Conservation (phyloP, 2,888 invertebrate genomes). For the Magallana nippona region DNA sequence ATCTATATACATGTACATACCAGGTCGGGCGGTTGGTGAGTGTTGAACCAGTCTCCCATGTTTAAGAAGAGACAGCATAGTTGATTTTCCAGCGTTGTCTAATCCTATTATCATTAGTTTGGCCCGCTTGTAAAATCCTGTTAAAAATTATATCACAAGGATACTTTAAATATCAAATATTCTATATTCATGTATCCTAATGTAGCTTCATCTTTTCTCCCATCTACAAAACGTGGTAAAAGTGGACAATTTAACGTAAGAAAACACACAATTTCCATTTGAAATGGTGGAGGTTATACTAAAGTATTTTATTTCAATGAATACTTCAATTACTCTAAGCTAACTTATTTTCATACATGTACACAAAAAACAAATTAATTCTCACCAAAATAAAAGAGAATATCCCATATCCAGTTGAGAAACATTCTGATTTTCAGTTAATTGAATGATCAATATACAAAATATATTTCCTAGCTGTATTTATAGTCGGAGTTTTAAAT, state of each 20-base stretch:
- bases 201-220: too few species aligned
- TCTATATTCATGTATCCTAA: too few species aligned
- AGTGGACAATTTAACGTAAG: too few species aligned
- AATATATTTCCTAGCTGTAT: neutral
- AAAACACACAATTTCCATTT: too few species aligned
- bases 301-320: neutral
- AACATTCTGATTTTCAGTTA: slow-evolving; percentile 13
- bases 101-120: slow-evolving; percentile 63
- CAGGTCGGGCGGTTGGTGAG: slow-evolving; percentile 55
- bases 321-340: neutral
- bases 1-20: slow-evolving; percentile 47
- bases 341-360: neutral
- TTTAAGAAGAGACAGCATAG: slow-evolving; percentile 56
- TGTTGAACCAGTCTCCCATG: slow-evolving; percentile 59
- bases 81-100: slow-evolving; percentile 67
- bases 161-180: too few species aligned
- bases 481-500: neutral
- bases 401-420: slow-evolving; percentile 39
- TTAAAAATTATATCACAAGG: neutral
- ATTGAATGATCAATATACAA: neutral
- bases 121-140: slow-evolving; percentile 57
- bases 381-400: slow-evolving; percentile 35
- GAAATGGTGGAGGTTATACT: too few species aligned
- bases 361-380: too few species aligned
- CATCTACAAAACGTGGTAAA: too few species aligned